Base-by-base conservation (phyloP, 2,888 invertebrate genomes). In the Coelopa pilipes region DNA sequence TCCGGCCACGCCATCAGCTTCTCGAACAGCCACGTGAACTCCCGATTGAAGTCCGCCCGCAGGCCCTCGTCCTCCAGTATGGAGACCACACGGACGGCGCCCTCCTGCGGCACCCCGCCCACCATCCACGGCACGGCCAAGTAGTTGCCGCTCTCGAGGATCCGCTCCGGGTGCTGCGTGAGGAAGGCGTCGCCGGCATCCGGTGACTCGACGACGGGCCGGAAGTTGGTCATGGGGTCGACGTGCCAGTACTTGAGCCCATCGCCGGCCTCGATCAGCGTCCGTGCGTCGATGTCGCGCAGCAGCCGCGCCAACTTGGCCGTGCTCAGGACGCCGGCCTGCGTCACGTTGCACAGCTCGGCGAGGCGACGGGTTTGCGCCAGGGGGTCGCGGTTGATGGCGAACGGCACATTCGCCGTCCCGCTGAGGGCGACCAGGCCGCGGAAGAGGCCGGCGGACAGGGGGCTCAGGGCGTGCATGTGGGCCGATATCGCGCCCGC, bases 201-300 rank as follows among this genome's bases (percentile, higher is more conserved):
- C 57, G 72, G 1, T 11, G 69, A 10, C 80, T 90, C 90, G 9
- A 88, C 81, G 0, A 89, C 89, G 0, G 89, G 87, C 0, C 87
- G 85, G 79, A 86, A 90, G 66, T 88, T 84, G 1, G 87, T 87
- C 72, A 90, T 76, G 7, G 90, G 90, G 80, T 90, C 90, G 2
- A 88, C 84, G 62, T 87, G 83, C 88, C 90, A 90, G 77, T 88
- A 89, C 79, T 89, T 89, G 49, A 90, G 87, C 0, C 83, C 81
- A 80, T 89, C 89, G 12, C 86, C 87, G 7, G 87, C 85, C 45
- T 87, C 81, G 4, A 89, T 76, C 17, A 90, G 80, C 7, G 76
- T 81, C 1, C 78, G 71, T 1, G 87, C 88, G 76, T 88, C 84
- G 0, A 89, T 82, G 1, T 80, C 76, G 53, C 89, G 83, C 34